These are phyloP conservation scores for Loripinus fragilis DNA, from an alignment of 2,888 invertebrate genomes.

Conservation along the genomic window DNA sequence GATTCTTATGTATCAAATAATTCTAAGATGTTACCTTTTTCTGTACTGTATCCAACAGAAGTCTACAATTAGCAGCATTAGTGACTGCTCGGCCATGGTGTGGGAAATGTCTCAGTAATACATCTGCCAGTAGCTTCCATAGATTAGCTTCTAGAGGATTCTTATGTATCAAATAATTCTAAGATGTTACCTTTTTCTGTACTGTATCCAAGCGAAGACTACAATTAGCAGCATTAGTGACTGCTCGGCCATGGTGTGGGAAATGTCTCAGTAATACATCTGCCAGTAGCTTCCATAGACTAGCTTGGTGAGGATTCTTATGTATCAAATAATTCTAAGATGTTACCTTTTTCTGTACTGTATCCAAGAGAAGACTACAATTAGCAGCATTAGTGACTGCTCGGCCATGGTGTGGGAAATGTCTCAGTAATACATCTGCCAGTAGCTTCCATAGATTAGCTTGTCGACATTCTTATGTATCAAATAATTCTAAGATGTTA, in stretches of 20 bases:
- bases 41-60: too few species aligned
- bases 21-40: too few species aligned
- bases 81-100: too few species aligned
- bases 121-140: too few species aligned
- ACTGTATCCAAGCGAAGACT: conserved; percentile 82
- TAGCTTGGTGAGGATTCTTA: conserved; percentile 81
- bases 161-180: too few species aligned
- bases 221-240: conserved; percentile 88
- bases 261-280: conserved; percentile 63
- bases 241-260: conserved; percentile 78
- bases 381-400: conserved; percentile 87
- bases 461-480: conserved; percentile 85
- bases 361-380: conserved; percentile 85
- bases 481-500: too few species aligned
- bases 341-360: conserved; percentile 36
- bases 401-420: conserved; percentile 68
- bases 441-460: conserved; percentile 83
- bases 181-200: conserved; percentile 34
- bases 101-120: too few species aligned
- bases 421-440: conserved; percentile 64
- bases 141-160: too few species aligned
- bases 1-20: too few species aligned
- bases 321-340: too few species aligned
- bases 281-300: conserved; percentile 83
- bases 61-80: too few species aligned